Conservation (phyloP, 2,113 vertebrate species). For the Pongo abelii region DNA sequence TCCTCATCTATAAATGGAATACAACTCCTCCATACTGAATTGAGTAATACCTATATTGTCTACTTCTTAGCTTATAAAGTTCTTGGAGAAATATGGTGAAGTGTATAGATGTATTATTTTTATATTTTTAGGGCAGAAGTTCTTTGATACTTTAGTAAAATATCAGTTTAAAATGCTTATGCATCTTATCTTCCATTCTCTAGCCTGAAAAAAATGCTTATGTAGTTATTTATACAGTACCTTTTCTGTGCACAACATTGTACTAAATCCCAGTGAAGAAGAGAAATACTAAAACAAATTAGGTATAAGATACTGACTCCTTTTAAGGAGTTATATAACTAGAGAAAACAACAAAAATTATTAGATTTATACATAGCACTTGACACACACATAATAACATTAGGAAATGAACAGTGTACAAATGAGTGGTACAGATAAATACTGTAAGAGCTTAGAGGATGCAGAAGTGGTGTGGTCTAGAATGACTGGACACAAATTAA, state of each 20-base stretch:
- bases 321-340: neutral
- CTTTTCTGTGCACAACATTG: neutral
- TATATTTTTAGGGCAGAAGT: neutral
- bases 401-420: neutral
- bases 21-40: neutral
- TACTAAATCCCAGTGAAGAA: conserved; percentile 1
- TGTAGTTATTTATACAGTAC: neutral
- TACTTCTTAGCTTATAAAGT: neutral
- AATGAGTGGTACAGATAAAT: neutral
- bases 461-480: neutral
- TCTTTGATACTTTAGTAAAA: conserved; percentile 27
- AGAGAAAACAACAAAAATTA: neutral
- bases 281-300: neutral
- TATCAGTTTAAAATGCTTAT: neutral
- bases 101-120: neutral
- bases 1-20: neutral
- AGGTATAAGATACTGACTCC: neutral
- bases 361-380: neutral
- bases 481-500: neutral
- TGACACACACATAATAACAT: neutral
- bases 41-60: neutral
- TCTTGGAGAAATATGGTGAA: conserved; percentile 1
- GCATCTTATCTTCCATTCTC: neutral
- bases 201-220: neutral
- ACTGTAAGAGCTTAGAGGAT: neutral